Conservation (phyloP, 2,888 invertebrate species). For the Eulithis testata region DNA sequence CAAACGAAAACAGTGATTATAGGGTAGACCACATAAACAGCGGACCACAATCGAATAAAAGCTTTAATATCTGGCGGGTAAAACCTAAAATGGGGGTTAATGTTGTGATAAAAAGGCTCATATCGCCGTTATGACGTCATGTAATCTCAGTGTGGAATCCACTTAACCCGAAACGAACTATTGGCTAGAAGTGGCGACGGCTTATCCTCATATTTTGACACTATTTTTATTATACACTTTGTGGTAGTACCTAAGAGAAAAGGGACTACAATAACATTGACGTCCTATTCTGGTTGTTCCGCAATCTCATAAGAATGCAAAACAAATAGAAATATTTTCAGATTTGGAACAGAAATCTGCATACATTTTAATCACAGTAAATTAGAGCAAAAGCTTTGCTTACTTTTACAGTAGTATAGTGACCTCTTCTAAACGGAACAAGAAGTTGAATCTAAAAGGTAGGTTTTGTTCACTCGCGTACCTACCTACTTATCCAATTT, state of each 20-base stretch:
- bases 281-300: background rate
- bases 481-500: too few relatives aligned
- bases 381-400: too few relatives aligned
- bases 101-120: slow-evolving; percentile 62
- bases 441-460: too few relatives aligned
- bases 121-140: slow-evolving; percentile 58
- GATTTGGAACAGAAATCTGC: too few relatives aligned
- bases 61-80: slow-evolving; percentile 55
- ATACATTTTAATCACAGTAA: too few relatives aligned
- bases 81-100: slow-evolving; percentile 57
- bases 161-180: slow-evolving; percentile 38
- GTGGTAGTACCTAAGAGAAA: slow-evolving; percentile 6
- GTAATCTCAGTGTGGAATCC: slow-evolving; percentile 55
- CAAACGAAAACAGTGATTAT: slow-evolving; percentile 29
- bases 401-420: too few relatives aligned
- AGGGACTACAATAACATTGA: slow-evolving; percentile 5
- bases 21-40: slow-evolving; percentile 35
- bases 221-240: slow-evolving; percentile 21
- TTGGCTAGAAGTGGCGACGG: slow-evolving; percentile 34
- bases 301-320: too few relatives aligned
- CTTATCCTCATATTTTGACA: slow-evolving; percentile 20
- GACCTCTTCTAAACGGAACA: too few relatives aligned
- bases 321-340: too few relatives aligned
- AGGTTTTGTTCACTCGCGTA: too few relatives aligned
- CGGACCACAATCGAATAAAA: slow-evolving; percentile 51